A percentile compares a stretch with the other conserved stretches of the same genome.
Evolutionary conservation across 2,797 vertebrate genomes (phyloP).

Genomic region (Psittacula echo): DNA sequence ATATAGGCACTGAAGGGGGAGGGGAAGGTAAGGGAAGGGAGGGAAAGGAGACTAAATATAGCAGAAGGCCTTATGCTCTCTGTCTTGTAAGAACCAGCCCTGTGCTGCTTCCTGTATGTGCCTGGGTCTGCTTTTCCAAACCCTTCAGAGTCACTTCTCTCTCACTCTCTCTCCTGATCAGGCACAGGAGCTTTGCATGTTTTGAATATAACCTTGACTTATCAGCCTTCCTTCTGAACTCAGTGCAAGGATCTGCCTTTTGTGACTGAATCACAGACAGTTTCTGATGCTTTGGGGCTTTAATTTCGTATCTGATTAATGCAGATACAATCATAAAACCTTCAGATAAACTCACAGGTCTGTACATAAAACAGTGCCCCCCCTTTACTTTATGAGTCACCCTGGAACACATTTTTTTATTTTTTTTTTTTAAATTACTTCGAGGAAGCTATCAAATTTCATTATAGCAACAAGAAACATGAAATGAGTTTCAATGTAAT

Average conservation of each 20-base stretch:
- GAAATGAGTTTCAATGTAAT: background rate
- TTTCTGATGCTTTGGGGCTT: background rate
- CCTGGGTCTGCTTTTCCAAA: background rate
- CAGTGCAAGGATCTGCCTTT: background rate
- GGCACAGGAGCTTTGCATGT: background rate
- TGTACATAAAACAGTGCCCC: background rate
- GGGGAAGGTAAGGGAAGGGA: background rate
- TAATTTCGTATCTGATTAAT: background rate
- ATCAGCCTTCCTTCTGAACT: background rate
- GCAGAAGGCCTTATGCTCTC: background rate
- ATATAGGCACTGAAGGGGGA: background rate
- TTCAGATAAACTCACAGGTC: background rate
- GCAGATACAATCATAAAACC: background rate
- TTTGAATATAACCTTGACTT: background rate
- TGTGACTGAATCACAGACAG: background rate
- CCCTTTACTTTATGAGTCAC: background rate
- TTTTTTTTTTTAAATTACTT: background rate
- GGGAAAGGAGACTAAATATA: slow-evolving; percentile 32
- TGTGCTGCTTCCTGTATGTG: background rate
- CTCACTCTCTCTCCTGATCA: background rate
- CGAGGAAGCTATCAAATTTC: background rate
- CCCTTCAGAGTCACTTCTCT: background rate
- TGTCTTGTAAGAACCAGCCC: background rate
- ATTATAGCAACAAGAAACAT: slow-evolving; percentile 10
- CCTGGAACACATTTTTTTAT: background rate